Evolutionary conservation across 2,797 vertebrate species (phyloP), one percentile per base, ranked within the genome.

Genomic region (Pangasius djambal): DNA sequence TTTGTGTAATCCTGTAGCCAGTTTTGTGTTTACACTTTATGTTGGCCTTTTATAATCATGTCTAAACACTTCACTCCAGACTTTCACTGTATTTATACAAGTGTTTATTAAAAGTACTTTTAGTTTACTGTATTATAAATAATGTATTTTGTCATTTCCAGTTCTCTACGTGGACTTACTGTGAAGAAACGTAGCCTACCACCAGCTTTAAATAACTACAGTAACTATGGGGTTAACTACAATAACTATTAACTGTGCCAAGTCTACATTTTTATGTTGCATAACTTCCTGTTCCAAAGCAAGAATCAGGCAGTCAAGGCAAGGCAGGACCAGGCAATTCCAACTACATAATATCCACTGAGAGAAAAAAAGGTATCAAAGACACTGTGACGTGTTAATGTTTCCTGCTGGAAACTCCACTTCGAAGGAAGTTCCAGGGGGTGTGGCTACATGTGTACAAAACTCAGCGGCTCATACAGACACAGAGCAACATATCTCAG

Each of bases 401-500:
- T 44, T 44, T 83, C 22, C 79, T 22, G 3, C 1, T 31, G 50
- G n/a, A 50, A 13, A 16, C 0, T 44, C 44, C 44, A 15, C n/a
- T 78, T 75, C 9, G 37, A 0, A 6, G 52, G 13, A 44, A 44
- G 6, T 63, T 59, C 13, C 81, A 9, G 37, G 25, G 28, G 79
- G 82, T 0, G 82, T 65, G 61, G 28, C 59, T 83, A n/a, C 1
- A 7, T 0, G 0, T 8, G 5, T 57, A 34, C n/a, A 28, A n/a
- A 44, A 4, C 34, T 22, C 34, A 15, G 37, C 81, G n/a, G 83
- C 83, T 52, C n/a, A n/a, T 18, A 57, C 75, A 89, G 55, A 28
- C 15, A 63, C 18, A 78, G 6, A 81, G 88, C 37, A 57, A 61
- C 50, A 89, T 88, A 75, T 89, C 92, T 92, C 90, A 59, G 89